A percentile compares a stretch with the other conserved stretches of the same genome.
phyloP scores from a whole-genome alignment of 2,113 vertebrate genomes.

The Larimichthys polyactis region DNA sequence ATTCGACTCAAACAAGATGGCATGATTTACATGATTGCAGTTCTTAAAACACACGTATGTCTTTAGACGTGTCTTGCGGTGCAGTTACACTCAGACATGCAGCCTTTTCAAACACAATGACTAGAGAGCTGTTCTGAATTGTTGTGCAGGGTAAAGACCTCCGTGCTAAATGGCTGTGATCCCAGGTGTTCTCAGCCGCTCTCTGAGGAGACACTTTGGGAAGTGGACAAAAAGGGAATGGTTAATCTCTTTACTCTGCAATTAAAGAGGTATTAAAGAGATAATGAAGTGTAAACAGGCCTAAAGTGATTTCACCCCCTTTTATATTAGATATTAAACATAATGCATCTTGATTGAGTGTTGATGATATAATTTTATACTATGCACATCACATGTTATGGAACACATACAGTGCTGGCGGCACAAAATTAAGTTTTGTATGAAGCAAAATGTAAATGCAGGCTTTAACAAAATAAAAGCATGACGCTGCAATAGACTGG shows the following conservation, averaged over 20 bases:
- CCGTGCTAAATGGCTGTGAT: conserved; percentile 37
- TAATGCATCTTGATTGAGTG: background rate
- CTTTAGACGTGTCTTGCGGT: background rate
- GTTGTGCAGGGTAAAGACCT: conserved; percentile 41
- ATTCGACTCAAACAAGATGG: background rate
- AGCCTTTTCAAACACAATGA: conserved; percentile 13
- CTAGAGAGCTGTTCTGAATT: conserved; percentile 39
- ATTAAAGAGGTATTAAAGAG: background rate
- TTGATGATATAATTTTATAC: background rate
- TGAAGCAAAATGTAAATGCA: background rate
- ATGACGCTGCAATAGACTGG: background rate
- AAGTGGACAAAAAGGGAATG: conserved; percentile 5
- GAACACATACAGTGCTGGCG: background rate
- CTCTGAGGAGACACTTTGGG: conserved; percentile 14
- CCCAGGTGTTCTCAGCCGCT: conserved; percentile 1
- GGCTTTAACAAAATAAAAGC: background rate
- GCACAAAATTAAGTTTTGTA: conserved; percentile 3
- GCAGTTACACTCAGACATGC: background rate
- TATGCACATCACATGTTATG: background rate
- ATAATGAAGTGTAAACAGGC: background rate
- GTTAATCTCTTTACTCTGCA: conserved; percentile 18
- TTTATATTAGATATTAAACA: conserved; percentile 1
- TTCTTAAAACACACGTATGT: background rate
- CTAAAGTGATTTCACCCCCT: conserved; percentile 1
- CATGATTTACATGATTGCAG: background rate